phyloP scores from a whole-genome alignment of 2,113 vertebrate species.

The Motacilla alba region DNA sequence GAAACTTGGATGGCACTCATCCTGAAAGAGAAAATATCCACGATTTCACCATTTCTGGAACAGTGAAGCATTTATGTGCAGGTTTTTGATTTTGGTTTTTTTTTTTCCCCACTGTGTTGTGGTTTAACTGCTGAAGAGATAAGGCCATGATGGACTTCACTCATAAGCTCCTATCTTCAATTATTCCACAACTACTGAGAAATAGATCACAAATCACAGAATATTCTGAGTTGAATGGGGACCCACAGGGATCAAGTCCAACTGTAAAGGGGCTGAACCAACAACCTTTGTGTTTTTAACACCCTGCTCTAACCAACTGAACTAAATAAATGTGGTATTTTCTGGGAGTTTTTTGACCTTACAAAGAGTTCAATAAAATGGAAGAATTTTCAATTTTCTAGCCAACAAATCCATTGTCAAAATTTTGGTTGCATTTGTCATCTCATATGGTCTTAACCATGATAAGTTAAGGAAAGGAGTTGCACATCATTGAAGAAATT shows the following conservation, averaged over 20 bases:
- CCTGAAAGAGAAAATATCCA: not conserved
- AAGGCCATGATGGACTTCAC: not conserved
- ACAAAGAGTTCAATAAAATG: not conserved
- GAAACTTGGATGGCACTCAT: not conserved
- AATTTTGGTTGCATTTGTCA: not conserved
- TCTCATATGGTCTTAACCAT: not conserved
- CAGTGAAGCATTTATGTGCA: not conserved
- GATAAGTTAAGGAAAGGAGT: not conserved
- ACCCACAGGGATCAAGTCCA: not conserved
- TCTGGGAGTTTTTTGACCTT: not conserved
- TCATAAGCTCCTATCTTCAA: not conserved
- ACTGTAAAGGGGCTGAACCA: not conserved
- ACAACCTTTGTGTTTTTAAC: not conserved
- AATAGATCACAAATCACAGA: not conserved
- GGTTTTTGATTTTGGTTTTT: not conserved
- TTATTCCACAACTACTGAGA: not conserved
- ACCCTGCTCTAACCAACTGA: not conserved
- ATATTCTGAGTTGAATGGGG: not conserved
- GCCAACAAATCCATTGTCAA: not conserved
- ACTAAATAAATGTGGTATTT: not conserved
- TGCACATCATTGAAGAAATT: not conserved
- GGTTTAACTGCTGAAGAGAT: not conserved
- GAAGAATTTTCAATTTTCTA: not conserved
- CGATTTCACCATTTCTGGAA: not conserved
- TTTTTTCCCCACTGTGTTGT: not conserved